Conservation (phyloP, 1,140 invertebrate species). For the Saccostrea echinata region DNA sequence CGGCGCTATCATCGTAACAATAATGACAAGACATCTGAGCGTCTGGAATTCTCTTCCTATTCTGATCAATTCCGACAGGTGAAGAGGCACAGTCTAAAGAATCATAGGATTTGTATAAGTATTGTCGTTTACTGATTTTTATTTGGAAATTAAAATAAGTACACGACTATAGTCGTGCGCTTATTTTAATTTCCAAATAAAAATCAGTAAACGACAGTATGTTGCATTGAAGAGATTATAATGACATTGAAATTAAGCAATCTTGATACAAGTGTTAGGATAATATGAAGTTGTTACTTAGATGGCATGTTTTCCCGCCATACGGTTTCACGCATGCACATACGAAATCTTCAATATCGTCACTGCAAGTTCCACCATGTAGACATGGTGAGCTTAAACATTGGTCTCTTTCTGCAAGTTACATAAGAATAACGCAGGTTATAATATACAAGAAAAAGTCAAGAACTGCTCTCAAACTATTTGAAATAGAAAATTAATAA, state of each 20-base stretch:
- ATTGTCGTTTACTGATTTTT: too few species aligned
- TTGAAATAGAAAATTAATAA: too few species aligned
- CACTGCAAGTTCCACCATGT: conserved; percentile 59
- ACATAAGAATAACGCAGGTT: not conserved
- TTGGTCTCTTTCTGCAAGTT: conserved; percentile 56
- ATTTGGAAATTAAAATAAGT: too few species aligned
- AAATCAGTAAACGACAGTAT: too few species aligned
- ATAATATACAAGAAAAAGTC: too few species aligned
- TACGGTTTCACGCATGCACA: conserved; percentile 61
- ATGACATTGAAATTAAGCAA: not conserved
- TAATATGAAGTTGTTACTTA: conserved; percentile 35
- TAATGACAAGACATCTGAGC: conserved; percentile 63
- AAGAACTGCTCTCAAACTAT: too few species aligned
- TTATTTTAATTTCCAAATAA: too few species aligned
- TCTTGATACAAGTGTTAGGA: too few species aligned
- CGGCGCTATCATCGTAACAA: conserved; percentile 53
- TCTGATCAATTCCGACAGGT: conserved; percentile 57
- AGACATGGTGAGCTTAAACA: conserved; percentile 60
- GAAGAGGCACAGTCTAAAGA: conserved; percentile 54
- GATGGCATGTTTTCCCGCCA: conserved; percentile 58
- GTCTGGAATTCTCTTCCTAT: conserved; percentile 56
- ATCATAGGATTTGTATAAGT: not conserved
- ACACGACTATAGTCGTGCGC: too few species aligned
- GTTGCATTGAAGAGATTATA: not conserved
- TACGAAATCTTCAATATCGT: conserved; percentile 56